Base-by-base conservation (phyloP, 2,113 vertebrate species). In the Chaenocephalus aceratus region DNA sequence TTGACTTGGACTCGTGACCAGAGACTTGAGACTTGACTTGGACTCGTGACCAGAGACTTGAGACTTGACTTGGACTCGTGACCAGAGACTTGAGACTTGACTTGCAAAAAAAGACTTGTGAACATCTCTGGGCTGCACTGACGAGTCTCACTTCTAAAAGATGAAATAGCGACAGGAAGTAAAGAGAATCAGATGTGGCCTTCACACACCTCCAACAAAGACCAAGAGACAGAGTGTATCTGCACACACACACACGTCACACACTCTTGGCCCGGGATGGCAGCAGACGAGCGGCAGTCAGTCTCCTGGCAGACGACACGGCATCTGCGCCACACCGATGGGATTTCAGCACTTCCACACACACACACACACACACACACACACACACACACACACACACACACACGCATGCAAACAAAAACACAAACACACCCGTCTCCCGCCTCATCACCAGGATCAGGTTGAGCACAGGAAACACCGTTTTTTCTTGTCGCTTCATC, bases 221-320 rank as follows among this genome's bases (percentile, higher is more conserved):
- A 64, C 73, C 61, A 11, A 90, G 68, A 80, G 71, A 81, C 77
- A 73, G 79, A 75, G 79, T 75, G 82, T 68, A 58, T 74, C 67
- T 65, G 70, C 52, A 58, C 62, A 75, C 75, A 79, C 62, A 75
- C 21, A 21, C 21, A 21, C n/a, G n/a, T 21, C 75, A 79, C 72
- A 85, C 79, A 75, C 77, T 88, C 77, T 79, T 86, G 82, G 85
- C 87, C 59, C 78, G 6, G 80, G 83, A 86, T 48, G 80, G 85
- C 79, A 85, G 89, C 89, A 92, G 90, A 93, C 89, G 16, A 90
- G 82, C 70, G 83, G 88, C 79, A 92, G 91, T 91, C 88, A 91
- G 88, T 80, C 83, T 92, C 82, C 72, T 92, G 84, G 87, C 91
- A 94, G 88, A 87, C 71, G 78, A 82, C 74, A 86, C 65, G 21